Conservation (phyloP, 2,888 invertebrate species). For the Tenthredo scrophulariae region DNA sequence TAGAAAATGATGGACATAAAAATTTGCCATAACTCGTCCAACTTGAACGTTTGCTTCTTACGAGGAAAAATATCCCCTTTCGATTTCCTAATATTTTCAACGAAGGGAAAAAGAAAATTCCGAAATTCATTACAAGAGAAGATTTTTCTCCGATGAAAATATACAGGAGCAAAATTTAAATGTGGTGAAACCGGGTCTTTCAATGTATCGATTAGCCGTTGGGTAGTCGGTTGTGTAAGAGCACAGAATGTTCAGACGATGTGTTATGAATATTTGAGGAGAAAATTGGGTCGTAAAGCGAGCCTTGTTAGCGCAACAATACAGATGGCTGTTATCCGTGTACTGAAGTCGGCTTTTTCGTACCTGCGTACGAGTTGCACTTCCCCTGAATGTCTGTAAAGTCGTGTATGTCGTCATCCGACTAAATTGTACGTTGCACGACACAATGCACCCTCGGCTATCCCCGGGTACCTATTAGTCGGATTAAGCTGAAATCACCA, state of each 20-base stretch:
- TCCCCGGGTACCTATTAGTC: conserved; percentile 43
- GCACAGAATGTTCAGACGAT: conserved; percentile 35
- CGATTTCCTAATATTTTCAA: no score
- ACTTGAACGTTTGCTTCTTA: no score
- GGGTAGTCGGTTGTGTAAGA: neutral
- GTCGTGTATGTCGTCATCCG: conserved; percentile 58
- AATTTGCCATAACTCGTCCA: no score
- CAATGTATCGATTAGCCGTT: conserved; percentile 7
- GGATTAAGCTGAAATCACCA: conserved; percentile 51
- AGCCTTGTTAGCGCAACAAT: conserved; percentile 65
- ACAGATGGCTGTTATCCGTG: conserved; percentile 31
- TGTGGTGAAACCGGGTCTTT: neutral
- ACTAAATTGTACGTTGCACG: conserved; percentile 68
- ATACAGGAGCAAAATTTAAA: neutral
- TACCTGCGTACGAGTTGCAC: neutral
- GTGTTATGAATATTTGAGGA: conserved; percentile 66
- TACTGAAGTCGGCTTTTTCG: neutral
- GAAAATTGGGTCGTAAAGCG: conserved; percentile 69
- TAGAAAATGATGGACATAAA: no score
- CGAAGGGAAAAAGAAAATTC: neutral
- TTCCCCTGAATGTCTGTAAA: neutral
- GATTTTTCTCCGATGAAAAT: neutral
- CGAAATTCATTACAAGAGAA: neutral
- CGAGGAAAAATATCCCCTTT: no score
- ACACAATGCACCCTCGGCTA: conserved; percentile 57